phyloP scores from a whole-genome alignment of 1,140 invertebrate species.

The Xylocopa sonorina region DNA sequence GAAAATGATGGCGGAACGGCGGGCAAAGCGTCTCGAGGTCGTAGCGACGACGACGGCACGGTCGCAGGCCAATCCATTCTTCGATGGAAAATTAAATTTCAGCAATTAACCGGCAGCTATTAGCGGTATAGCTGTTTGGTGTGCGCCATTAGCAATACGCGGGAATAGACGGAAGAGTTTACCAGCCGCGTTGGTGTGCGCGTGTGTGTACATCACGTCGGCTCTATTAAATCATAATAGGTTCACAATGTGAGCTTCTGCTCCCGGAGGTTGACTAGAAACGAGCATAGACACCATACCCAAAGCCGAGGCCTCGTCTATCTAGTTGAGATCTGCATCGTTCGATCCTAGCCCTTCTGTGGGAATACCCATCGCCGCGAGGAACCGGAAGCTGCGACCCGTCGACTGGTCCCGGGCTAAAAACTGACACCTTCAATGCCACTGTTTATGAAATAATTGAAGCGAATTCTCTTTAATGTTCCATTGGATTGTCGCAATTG shows the following conservation, averaged over 20 bases:
- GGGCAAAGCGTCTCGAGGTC: conserved; percentile 6
- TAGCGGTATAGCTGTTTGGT: conserved; percentile 74
- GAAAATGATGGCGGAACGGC: too few species aligned
- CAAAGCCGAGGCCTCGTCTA: conserved; percentile 59
- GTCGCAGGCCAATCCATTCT: conserved; percentile 18
- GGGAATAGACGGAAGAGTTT: conserved; percentile 74
- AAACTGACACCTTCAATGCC: neutral
- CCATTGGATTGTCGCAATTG: neutral
- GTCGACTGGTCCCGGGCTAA: neutral
- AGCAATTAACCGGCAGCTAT: conserved; percentile 76
- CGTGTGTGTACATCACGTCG: conserved; percentile 72
- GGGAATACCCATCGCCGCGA: conserved; percentile 20
- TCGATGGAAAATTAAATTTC: conserved; percentile 73
- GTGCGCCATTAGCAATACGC: conserved; percentile 74
- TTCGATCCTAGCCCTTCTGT: conserved; percentile 18
- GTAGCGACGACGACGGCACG: neutral
- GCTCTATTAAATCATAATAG: conserved; percentile 79
- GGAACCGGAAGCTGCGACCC: neutral
- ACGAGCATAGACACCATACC: conserved; percentile 64
- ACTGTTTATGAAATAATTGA: neutral
- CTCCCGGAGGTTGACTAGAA: conserved; percentile 67
- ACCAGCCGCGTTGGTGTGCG: conserved; percentile 66
- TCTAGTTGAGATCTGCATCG: conserved; percentile 32
- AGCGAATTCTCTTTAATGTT: neutral
- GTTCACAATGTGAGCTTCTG: conserved; percentile 75